These are phyloP conservation scores for Trypoxylon attenuatum DNA, from an alignment of 2,888 invertebrate genomes.

Conservation along the genomic window DNA sequence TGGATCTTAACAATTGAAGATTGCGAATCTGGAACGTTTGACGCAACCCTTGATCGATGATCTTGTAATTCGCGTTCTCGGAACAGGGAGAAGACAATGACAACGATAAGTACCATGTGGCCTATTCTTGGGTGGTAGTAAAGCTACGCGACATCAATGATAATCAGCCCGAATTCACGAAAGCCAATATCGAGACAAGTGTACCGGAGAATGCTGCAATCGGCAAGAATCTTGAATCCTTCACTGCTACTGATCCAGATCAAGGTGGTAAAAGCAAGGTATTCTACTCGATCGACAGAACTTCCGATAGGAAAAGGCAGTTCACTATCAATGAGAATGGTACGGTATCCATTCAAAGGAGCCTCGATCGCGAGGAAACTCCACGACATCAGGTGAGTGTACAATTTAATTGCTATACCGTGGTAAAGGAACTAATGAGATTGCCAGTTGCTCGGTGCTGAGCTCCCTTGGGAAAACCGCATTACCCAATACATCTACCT, in stretches of 20 bases:
- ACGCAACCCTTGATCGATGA: background rate
- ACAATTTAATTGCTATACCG: too few species aligned
- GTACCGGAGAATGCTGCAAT: slow-evolving; percentile 95
- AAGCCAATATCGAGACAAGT: slow-evolving; percentile 93
- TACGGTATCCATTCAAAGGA: slow-evolving; percentile 94
- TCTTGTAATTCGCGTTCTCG: too few species aligned
- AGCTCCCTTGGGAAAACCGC: too few species aligned
- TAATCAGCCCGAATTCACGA: slow-evolving; percentile 96
- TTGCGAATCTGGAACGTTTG: background rate
- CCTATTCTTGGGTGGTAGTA: slow-evolving; percentile 96
- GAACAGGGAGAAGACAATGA: slow-evolving; percentile 94
- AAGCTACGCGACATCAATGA: slow-evolving; percentile 96
- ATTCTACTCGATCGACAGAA: slow-evolving; percentile 92
- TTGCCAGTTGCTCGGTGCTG: too few species aligned
- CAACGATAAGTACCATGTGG: slow-evolving; percentile 97
- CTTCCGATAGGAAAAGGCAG: slow-evolving; percentile 93
- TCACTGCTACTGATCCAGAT: slow-evolving; percentile 97
- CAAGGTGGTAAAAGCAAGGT: slow-evolving; percentile 95
- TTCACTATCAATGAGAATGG: slow-evolving; percentile 97
- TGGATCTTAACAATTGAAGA: background rate
- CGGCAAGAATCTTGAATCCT: slow-evolving; percentile 93
- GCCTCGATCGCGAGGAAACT: slow-evolving; percentile 94
- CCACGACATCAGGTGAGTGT: slow-evolving; percentile 91
- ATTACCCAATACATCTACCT: too few species aligned
- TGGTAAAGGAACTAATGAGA: too few species aligned